Base-by-base conservation (phyloP, 1,140 invertebrate genomes). In the Conus ventricosus region DNA sequence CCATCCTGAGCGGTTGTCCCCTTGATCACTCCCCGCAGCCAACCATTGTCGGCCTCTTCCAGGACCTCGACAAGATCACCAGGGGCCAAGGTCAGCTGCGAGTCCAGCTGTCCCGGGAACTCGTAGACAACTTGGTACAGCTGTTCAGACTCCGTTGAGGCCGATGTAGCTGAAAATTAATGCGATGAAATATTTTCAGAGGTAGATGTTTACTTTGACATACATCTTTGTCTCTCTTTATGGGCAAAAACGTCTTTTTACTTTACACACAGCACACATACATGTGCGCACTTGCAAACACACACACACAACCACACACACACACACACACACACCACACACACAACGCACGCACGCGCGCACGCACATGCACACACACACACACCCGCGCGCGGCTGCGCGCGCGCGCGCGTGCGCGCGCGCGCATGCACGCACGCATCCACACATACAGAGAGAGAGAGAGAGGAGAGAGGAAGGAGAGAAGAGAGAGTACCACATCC, bases 11-110 rank as follows among this genome's bases (percentile, higher is more conserved):
- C 98, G 98, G 23, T 98, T 98, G 53, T 53, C 75, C 10, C 53
- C 10, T 78, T 67, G n/a, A 57, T 20, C 89, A 98, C 96, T 90
- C 98, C 98, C 88, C 99, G 98, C 96, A 97, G 99, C 98, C 98
- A 99, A 89, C 98, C 98, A 95, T 99, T 98, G 95, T 99, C 98
- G 95, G 98, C 99, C 94, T 98, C 98, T 95, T 99, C 98, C 95
- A 99, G 96, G 55, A 99, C 98, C 94, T 97, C 98, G 17, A 99
- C 97, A 5, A 97, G 97, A 95, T 99, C 98, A 25, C 98, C 97
- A 95, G 98, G 98, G 84, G 96, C 96, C 75, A 99, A 95, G 92
- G 98, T 98, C 86, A 99, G 94, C 95, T 99, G 98, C 93, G 99
- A 98, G 27, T 98, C 97, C 95, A 99, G 98, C 94, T 98, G 97